phyloP scores from a whole-genome alignment of 2,797 vertebrate genomes.

The Glyptemys insculpta region DNA sequence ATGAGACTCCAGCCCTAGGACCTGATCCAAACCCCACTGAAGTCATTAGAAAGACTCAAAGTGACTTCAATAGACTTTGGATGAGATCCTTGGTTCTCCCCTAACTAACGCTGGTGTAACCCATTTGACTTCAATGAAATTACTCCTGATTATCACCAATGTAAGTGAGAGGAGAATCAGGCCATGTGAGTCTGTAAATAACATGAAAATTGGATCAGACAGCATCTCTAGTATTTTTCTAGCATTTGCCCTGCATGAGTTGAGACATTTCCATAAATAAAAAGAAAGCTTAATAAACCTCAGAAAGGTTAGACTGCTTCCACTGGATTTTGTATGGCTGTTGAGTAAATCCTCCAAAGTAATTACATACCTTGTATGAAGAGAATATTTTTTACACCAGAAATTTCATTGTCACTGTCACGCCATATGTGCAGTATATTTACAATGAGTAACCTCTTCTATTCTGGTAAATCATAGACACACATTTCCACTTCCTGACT shows the following conservation, averaged over 20 bases:
- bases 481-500: background rate
- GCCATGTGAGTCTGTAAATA: background rate
- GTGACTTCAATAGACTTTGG: background rate
- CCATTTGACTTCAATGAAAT: background rate
- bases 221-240: slow-evolving; percentile 35
- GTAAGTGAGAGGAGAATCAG: slow-evolving; percentile 5
- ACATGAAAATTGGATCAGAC: slow-evolving; percentile 8
- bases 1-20: background rate
- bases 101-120: background rate
- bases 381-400: slow-evolving; percentile 43
- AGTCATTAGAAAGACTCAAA: background rate
- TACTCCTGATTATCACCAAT: background rate
- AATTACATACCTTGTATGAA: slow-evolving; percentile 40
- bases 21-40: background rate
- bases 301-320: slow-evolving; percentile 58
- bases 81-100: background rate
- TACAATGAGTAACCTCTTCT: slow-evolving; percentile 22
- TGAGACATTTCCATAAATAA: slow-evolving; percentile 65
- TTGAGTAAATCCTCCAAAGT: slow-evolving; percentile 63
- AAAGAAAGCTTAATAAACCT: slow-evolving; percentile 54
- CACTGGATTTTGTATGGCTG: slow-evolving; percentile 46
- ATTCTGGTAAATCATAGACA: slow-evolving; percentile 33
- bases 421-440: slow-evolving; percentile 24
- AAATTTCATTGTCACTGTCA: slow-evolving; percentile 51
- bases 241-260: slow-evolving; percentile 51